Evolutionary conservation across 2,888 invertebrate genomes (phyloP), one percentile per base, ranked within the genome.

Genomic region (Chloroclysta siterata): DNA sequence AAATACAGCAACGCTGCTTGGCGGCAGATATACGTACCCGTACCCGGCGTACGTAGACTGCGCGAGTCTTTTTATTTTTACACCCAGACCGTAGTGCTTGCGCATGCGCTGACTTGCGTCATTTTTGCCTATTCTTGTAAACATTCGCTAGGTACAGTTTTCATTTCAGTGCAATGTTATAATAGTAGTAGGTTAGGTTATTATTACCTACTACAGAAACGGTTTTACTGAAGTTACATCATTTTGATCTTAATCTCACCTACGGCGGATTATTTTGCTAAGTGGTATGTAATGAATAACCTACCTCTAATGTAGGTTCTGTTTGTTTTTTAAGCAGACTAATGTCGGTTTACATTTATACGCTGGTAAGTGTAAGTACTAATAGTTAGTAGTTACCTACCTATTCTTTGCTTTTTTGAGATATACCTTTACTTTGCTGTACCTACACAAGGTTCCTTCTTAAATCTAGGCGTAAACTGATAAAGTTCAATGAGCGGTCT

Each of bases 61-160:
- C 33, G 7, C 33, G 7, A 33, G 33, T 5, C 33, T 33, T 33
- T 33, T 33, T 33, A 33, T 39, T 39, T 39, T 39, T 39, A 39
- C 36, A 39, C 36, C 36, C 36, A 8, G 36, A 11, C 36, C 11
- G 36, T 39, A 52, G 15, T 52, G 33, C 52, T 36, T 47, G 59
- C 59, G 63, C 63, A 63, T 63, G 63, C 63, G 63, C 53, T 15
- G 52, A 15, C 39, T 63, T 62, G 50, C 58, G 63, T 58, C 58
- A 63, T 14, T 41, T 10, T 50, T 54, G 22, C 42, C 53, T 58
- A 62, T 47, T 62, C 47, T 56, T 62, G 47, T 56, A 41, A 52
- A 53, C 29, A 42, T 53, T 53, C 10, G n/a, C 36, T 10, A 11
- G 36, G 11, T 39, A 39, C 22, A 42, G 46, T 13, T 57, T 56